phyloP scores from a whole-genome alignment of 37 sponge, comb jelly and placozoan species.

The Cliona cf. orientalis region DNA sequence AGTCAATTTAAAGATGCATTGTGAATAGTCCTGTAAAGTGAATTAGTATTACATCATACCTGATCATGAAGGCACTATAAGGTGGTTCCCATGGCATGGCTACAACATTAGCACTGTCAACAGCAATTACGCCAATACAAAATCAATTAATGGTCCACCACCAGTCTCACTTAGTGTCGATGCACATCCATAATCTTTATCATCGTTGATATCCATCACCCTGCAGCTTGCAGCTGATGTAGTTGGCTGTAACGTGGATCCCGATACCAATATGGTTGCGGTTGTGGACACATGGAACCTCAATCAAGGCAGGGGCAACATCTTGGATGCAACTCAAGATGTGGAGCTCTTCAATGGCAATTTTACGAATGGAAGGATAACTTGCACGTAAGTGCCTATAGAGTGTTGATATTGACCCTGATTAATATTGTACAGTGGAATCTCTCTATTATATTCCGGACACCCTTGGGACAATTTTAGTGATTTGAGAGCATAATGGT shows the following conservation, averaged over 20 bases:
- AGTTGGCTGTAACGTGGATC: slow-evolving; percentile 24
- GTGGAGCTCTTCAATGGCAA: slow-evolving; percentile 1
- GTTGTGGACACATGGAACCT: slow-evolving; percentile 41
- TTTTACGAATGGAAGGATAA: slow-evolving; percentile 27
- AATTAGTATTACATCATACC: no score
- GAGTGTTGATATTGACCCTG: not conserved
- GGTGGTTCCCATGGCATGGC: no score
- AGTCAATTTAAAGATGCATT: no score
- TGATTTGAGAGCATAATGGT: no score
- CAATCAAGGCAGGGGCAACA: not conserved
- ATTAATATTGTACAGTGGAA: no score
- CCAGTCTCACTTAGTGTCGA: not conserved
- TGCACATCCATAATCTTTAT: no score
- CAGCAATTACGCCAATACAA: not conserved
- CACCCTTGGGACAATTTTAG: no score
- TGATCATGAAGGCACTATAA: no score
- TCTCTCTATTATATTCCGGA: not conserved
- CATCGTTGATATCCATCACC: not conserved
- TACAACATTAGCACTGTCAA: not conserved
- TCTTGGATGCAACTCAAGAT: not conserved
- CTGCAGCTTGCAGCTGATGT: slow-evolving; percentile 40
- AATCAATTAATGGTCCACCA: not conserved
- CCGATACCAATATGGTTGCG: not conserved
- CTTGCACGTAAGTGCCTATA: slow-evolving; percentile 37
- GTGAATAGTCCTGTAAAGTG: no score